phyloP scores from a whole-genome alignment of 2,888 invertebrate species.

The Chloromyia formosa region DNA sequence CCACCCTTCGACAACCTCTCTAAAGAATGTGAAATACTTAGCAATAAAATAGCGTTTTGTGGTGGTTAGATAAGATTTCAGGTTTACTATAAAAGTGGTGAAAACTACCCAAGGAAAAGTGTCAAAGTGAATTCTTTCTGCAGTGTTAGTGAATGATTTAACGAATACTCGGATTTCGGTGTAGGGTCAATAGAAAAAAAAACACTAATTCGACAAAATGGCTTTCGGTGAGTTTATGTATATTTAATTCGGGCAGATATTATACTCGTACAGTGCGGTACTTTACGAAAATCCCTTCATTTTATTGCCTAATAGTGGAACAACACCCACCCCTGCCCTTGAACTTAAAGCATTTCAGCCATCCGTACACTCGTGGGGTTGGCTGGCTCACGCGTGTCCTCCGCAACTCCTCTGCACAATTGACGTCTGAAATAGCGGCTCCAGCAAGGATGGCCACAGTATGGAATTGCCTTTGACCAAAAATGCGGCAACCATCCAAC shows the following conservation, averaged over 20 bases:
- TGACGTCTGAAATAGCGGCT: background rate
- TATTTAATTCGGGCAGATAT: background rate
- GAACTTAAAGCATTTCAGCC: slow-evolving; percentile 30
- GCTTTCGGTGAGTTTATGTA: slow-evolving; percentile 45
- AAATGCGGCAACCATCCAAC: background rate
- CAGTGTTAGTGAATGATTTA: background rate
- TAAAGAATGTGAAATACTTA: background rate
- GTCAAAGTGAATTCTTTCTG: slow-evolving; percentile 2
- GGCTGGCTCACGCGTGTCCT: background rate
- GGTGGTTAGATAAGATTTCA: background rate
- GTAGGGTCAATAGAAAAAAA: too few species aligned
- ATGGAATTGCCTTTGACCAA: background rate
- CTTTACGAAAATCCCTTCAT: background rate
- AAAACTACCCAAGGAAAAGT: background rate
- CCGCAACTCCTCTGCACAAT: background rate
- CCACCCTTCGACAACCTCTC: background rate
- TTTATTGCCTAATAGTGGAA: background rate
- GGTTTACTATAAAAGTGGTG: background rate
- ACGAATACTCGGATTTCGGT: background rate
- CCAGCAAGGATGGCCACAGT: background rate
- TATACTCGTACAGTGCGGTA: background rate
- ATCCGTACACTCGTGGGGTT: background rate
- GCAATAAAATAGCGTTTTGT: background rate
- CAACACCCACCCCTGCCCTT: slow-evolving; percentile 28
- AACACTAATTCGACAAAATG: too few species aligned